Evolutionary conservation across 1,140 invertebrate species (phyloP).

Genomic region (Heliconius nattereri): DNA sequence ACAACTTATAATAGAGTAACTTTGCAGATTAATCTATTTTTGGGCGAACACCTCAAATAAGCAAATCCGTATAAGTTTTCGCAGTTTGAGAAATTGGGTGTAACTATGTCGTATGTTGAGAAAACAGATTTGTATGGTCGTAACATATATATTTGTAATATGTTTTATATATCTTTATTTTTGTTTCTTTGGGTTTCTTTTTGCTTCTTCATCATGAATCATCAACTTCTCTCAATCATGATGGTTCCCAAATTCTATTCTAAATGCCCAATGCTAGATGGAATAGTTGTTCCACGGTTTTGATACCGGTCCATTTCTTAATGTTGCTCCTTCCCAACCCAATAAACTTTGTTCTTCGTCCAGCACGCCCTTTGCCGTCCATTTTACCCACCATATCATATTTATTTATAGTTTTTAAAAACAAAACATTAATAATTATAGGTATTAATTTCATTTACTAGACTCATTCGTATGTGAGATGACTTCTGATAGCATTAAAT

Average conservation of each 20-base stretch:
- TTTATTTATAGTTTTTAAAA: not conserved
- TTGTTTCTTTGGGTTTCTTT: too few relatives aligned
- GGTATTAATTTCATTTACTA: not conserved
- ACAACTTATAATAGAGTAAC: conserved; percentile 80
- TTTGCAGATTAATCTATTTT: conserved; percentile 76
- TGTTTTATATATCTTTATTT: too few relatives aligned
- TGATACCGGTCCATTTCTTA: too few relatives aligned
- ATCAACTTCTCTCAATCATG: too few relatives aligned
- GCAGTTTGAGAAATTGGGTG: not conserved
- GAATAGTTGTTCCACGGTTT: too few relatives aligned
- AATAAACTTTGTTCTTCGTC: too few relatives aligned
- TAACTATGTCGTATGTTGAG: not conserved
- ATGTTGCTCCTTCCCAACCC: too few relatives aligned
- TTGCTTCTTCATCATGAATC: too few relatives aligned
- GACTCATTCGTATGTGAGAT: not conserved
- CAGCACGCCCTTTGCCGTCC: too few relatives aligned
- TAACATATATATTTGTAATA: not conserved
- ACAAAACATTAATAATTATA: not conserved
- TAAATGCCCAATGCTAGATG: too few relatives aligned
- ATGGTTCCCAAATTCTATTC: too few relatives aligned
- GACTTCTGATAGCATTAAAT: conserved; percentile 70
- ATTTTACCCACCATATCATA: too few relatives aligned
- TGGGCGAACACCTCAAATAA: conserved; percentile 53
- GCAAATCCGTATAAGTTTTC: conserved; percentile 30
- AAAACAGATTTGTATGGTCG: not conserved